Percentiles rank a stretch among this genome's conserved stretches.
Evolutionary conservation across 2,797 vertebrate species (phyloP).

Genomic region (Todus mexicanus): DNA sequence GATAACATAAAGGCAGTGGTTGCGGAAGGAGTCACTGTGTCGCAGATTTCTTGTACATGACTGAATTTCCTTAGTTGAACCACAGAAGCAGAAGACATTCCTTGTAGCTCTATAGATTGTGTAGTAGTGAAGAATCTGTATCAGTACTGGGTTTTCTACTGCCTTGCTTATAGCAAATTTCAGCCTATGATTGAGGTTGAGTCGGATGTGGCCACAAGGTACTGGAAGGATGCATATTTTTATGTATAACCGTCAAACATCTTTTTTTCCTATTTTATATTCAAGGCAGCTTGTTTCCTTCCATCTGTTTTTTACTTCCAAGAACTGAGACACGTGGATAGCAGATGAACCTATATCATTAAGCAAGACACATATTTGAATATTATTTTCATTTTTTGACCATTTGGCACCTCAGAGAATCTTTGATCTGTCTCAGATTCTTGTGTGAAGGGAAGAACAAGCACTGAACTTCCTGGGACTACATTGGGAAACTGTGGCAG

Average conservation of each 20-base stretch:
- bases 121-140: not conserved
- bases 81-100: not conserved
- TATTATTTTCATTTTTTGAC: not conserved
- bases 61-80: not conserved
- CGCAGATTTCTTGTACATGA: not conserved
- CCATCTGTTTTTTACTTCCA: not conserved
- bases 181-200: not conserved
- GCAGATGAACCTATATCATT: not conserved
- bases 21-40: not conserved
- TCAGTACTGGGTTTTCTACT: not conserved
- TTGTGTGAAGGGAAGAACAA: not conserved
- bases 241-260: not conserved
- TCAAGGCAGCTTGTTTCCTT: not conserved
- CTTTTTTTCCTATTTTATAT: not conserved
- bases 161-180: not conserved
- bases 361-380: not conserved
- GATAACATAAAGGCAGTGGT: not conserved
- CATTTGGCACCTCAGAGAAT: not conserved
- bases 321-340: not conserved
- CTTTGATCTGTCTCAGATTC: not conserved
- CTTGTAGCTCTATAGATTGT: not conserved
- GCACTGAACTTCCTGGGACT: not conserved
- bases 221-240: not conserved
- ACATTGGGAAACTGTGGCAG: not conserved
- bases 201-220: not conserved